A percentile compares a stretch with the other conserved stretches of the same genome.
Evolutionary conservation across 2,888 invertebrate genomes (phyloP).

Genomic region (Parnassius glacialis): DNA sequence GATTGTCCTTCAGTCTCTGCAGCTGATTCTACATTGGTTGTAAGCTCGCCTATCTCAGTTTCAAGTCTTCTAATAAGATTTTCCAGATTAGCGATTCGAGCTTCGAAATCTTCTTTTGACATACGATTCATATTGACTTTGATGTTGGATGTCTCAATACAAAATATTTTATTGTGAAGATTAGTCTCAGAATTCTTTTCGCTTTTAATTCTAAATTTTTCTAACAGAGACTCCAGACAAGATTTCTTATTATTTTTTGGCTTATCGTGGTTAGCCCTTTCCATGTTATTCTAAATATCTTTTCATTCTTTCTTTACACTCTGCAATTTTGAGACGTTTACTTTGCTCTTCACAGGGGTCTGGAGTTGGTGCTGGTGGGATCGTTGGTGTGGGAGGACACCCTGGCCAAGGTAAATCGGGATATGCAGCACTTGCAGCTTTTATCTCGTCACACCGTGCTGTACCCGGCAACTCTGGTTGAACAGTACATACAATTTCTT

Average conservation of each 20-base stretch:
- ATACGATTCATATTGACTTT: not conserved
- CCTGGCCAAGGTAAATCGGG: conserved; percentile 45
- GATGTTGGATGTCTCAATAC: not conserved
- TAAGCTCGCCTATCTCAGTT: conserved; percentile 49
- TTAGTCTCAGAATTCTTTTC: conserved; percentile 28
- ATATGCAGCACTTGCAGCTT: conserved; percentile 34
- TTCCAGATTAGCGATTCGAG: conserved; percentile 53
- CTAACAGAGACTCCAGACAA: conserved; percentile 26
- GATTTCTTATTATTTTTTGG: conserved; percentile 13
- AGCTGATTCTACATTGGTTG: conserved; percentile 29
- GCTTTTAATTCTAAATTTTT: conserved; percentile 33
- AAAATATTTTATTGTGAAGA: not conserved
- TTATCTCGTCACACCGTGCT: conserved; percentile 49
- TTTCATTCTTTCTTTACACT: conserved; percentile 51
- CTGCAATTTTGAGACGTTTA: conserved; percentile 35
- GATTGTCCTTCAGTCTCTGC: conserved; percentile 7
- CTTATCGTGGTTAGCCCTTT: conserved; percentile 3
- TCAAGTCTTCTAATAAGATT: conserved; percentile 48
- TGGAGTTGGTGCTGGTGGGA: conserved; percentile 44
- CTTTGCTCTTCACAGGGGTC: conserved; percentile 50
- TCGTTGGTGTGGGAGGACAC: conserved; percentile 43
- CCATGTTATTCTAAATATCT: conserved; percentile 52
- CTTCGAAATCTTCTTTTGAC: conserved; percentile 38
- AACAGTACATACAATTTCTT: conserved; percentile 44
- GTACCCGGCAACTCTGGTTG: conserved; percentile 41